Evolutionary conservation across 1,140 invertebrate species (phyloP).

Genomic region (Diachasmimorpha longicaudata): DNA sequence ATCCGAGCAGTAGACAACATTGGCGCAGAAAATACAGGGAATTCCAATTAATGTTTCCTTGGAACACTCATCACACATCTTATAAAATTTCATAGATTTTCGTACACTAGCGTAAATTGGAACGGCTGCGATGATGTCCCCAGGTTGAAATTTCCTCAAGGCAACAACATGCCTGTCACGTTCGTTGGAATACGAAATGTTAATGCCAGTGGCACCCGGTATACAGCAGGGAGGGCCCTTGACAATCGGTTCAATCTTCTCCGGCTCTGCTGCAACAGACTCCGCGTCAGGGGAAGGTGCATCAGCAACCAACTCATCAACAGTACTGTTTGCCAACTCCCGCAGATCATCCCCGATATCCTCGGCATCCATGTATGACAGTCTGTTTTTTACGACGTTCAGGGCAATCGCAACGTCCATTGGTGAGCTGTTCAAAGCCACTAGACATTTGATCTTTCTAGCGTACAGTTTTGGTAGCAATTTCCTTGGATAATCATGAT

Average conservation of each 20-base stretch:
- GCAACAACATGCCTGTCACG: constrained; percentile 71
- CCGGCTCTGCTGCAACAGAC: background rate
- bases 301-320: too few species aligned
- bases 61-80: constrained; percentile 78
- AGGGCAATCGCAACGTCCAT: background rate
- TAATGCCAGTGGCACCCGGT: background rate
- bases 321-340: too few species aligned
- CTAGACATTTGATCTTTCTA: background rate
- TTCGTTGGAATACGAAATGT: constrained; percentile 41
- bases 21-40: constrained; percentile 69
- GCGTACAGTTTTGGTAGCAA: constrained; percentile 3
- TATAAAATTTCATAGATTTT: constrained; percentile 65
- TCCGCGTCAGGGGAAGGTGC: too few species aligned
- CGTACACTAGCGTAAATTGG: constrained; percentile 74
- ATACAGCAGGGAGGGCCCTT: constrained; percentile 2
- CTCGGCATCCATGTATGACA: background rate
- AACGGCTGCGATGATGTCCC: constrained; percentile 78
- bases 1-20: constrained; percentile 72
- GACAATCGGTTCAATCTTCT: background rate
- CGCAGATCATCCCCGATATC: background rate
- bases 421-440: too few species aligned
- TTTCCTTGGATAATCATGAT: constrained; percentile 4
- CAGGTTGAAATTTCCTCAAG: constrained; percentile 68
- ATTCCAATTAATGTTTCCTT: constrained; percentile 65
- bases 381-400: background rate